A percentile compares a stretch with the other conserved stretches of the same genome.
These are phyloP conservation scores for Pygmarrhopalites habei DNA, from an alignment of 1,140 invertebrate species.

Conservation along the genomic window DNA sequence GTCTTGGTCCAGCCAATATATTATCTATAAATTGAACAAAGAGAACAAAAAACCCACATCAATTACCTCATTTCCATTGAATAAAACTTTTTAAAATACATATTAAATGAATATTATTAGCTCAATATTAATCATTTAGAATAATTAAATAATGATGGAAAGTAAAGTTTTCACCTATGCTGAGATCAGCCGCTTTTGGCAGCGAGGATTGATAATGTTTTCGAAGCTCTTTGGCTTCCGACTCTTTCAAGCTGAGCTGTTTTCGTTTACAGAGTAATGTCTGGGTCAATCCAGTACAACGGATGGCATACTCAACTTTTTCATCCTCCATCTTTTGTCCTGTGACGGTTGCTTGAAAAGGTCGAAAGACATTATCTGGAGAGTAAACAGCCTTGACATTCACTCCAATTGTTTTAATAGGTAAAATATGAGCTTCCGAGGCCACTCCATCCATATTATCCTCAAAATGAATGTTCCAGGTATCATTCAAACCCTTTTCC, in stretches of 20 bases:
- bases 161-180: conserved; percentile 1
- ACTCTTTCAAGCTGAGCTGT: conserved; percentile 29
- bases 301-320: conserved; percentile 29
- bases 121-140: too few species aligned
- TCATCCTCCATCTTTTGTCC: conserved; percentile 23
- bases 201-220: background rate
- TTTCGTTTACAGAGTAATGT: conserved; percentile 24
- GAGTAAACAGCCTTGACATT: conserved; percentile 23
- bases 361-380: conserved; percentile 22
- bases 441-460: conserved; percentile 28
- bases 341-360: conserved; percentile 13
- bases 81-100: too few species aligned
- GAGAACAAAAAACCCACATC: too few species aligned
- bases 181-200: conserved; percentile 26
- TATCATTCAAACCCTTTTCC: conserved; percentile 26
- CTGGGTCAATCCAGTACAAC: background rate
- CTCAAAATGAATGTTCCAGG: conserved; percentile 27
- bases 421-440: conserved; percentile 29
- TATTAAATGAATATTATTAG: too few species aligned
- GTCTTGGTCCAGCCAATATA: conserved; percentile 14
- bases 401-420: conserved; percentile 27
- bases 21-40: conserved; percentile 1
- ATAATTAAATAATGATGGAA: background rate
- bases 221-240: conserved; percentile 28
- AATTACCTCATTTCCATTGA: too few species aligned